Evolutionary conservation across 2,113 vertebrate species (phyloP).

Genomic region (Sprattus sprattus): DNA sequence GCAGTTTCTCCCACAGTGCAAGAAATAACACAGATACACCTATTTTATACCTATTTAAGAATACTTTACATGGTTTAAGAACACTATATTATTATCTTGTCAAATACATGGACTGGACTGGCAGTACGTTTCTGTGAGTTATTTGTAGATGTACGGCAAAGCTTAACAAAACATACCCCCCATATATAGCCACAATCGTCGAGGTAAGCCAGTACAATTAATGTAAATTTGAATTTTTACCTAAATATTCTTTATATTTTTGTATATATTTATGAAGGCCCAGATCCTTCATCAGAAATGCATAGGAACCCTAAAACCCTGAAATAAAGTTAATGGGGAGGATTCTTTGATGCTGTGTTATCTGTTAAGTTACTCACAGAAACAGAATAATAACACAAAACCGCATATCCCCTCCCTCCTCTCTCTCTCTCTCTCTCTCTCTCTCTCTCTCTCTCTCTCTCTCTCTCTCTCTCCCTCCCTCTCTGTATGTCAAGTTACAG

Average conservation of each 20-base stretch:
- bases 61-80: no score
- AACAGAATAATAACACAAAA: neutral
- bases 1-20: no score
- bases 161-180: no score
- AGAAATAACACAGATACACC: no score
- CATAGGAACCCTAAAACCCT: neutral
- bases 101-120: neutral
- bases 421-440: no score
- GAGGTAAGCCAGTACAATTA: neutral
- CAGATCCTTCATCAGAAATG: constrained; percentile 7
- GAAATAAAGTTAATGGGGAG: neutral
- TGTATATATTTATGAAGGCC: neutral
- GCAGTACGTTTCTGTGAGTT: neutral
- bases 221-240: neutral
- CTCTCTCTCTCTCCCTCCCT: neutral
- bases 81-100: no score
- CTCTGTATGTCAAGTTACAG: neutral
- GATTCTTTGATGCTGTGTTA: neutral
- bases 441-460: no score
- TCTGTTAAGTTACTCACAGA: no score
- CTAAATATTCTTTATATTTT: neutral
- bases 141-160: no score
- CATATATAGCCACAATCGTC: neutral
- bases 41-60: no score
- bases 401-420: neutral